Base-by-base conservation (phyloP, 2,888 invertebrate species). In the Allygus modestus region DNA sequence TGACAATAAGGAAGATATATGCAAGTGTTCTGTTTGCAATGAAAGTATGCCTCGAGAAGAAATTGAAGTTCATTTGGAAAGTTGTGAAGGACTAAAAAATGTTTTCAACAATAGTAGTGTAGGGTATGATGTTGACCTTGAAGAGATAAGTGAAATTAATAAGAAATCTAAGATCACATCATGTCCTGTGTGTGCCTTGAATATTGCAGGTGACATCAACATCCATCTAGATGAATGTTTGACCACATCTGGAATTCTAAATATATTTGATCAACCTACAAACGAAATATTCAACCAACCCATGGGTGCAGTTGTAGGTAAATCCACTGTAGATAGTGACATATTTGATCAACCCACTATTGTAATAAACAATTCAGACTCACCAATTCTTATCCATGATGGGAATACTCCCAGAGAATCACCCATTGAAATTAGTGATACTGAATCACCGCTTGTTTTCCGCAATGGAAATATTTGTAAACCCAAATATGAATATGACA, bases 21-120 rank as follows among this genome's bases (percentile, higher is more conserved):
- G 84, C 61, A 85, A 85, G 58, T 88, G 88, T 82, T 88, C 88
- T 5, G 88, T 87, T 41, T 89, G 89, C 81, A 84, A 86, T 83
- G 43, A 75, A 20, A 79, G 58, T 37, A 83, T 87, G n/a, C 69
- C 58, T 11, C 85, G 85, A 69, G 77, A 58, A 17, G 82, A 84
- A 43, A 88, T 89, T 82, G 86, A 88, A 46, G 86, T 86, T 31
- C 89, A 89, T 87, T 84, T 89, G 43, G 88, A 89, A 71, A 79
- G 69, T 20, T 89, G 89, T 83, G 65, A 84, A 73, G 82, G 84
- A 12, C 83, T 88, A n/a, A 71, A 84, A 58, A 85, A 81, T 69
- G 84, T 87, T 71, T 85, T 87, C 54, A 85, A 87, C 20, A 85
- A 84, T 61, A 84, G 79, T 79, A 73, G 79, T 81, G 84, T 82